phyloP scores from a whole-genome alignment of 2,113 vertebrate genomes.

The Neolamprologus hecqui region DNA sequence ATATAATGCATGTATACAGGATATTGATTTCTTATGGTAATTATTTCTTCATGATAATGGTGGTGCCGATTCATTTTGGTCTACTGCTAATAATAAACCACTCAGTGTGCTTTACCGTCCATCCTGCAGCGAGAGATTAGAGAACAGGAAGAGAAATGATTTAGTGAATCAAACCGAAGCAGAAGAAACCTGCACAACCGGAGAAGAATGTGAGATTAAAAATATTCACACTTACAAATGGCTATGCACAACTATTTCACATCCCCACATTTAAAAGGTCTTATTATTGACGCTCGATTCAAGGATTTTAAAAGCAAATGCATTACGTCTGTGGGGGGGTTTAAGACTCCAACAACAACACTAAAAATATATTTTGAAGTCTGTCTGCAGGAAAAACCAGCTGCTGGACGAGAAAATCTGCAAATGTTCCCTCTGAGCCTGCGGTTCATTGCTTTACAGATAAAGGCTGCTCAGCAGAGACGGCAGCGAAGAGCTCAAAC shows the following conservation, averaged over 20 bases:
- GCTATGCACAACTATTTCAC: not conserved
- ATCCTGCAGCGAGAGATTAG: not conserved
- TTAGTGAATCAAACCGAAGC: not conserved
- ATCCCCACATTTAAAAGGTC: not conserved
- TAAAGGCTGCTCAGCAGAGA: not conserved
- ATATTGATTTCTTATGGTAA: constrained; percentile 32
- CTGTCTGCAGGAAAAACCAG: no score
- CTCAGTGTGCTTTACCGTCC: not conserved
- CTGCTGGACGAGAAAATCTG: no score
- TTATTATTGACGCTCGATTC: not conserved
- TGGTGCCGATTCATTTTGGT: constrained; percentile 1
- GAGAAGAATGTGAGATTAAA: not conserved
- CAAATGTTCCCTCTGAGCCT: not conserved
- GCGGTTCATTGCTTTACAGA: not conserved
- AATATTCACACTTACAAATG: not conserved
- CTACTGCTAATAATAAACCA: constrained; percentile 11
- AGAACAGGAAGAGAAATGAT: not conserved
- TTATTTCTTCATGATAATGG: constrained; percentile 10
- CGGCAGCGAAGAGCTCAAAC: accelerated
- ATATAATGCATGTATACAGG: not conserved
- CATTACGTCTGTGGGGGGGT: not conserved
- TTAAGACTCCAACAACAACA: no score
- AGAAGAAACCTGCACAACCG: not conserved
- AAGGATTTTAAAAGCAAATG: not conserved
- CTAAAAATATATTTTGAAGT: accelerated